Evolutionary conservation across 2,888 invertebrate species (phyloP), one percentile per base, ranked within the genome.

Genomic region (Pilophorus perplexus): DNA sequence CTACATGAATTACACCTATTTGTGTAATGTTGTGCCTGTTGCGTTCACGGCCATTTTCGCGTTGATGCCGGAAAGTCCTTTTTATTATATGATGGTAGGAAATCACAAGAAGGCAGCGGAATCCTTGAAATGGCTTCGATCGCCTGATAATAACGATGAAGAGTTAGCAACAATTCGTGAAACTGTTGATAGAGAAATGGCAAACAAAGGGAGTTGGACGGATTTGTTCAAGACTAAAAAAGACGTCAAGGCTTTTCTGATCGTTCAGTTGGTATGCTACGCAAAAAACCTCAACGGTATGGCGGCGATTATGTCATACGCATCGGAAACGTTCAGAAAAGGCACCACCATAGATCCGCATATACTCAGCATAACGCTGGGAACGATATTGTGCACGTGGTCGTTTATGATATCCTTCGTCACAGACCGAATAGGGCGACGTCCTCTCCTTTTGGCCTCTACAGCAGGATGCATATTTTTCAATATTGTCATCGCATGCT

Each of bases 1-100:
- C 76, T 84, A 76, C 72, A 68, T 75, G 0, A 72, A 71, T 22
- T 71, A 78, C 20, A 74, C 75, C 0, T 77, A 78, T 22, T 76
- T n/a, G 2, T 55, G 5, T 20, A 57, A 42, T 0, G 42, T 59
- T 4, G 23, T 59, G 16, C 67, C 69, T 0, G 23, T 68, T 1
- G 3, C 69, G n/a, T 68, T 50, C 5, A 48, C 48, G 27, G 44
- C 66, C 1, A 27, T 60, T 8, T 18, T 64, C 18, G 66, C 66
- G 37, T 44, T 20, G 8, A 66, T 64, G 40, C 70, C 70, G 1
- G 70, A 70, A 20, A 60, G 60, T 5, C 70, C 70, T 8, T 68
- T 68, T 38, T 70, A 50, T 38, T 57, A 67, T 0, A 12, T 70
- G n/a, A 69, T 69, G 65, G 5, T 27, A 14, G 65, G 57, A 6